Evolutionary conservation across 2,113 vertebrate genomes (phyloP).

Genomic region (Psilopsiagon aurifrons): DNA sequence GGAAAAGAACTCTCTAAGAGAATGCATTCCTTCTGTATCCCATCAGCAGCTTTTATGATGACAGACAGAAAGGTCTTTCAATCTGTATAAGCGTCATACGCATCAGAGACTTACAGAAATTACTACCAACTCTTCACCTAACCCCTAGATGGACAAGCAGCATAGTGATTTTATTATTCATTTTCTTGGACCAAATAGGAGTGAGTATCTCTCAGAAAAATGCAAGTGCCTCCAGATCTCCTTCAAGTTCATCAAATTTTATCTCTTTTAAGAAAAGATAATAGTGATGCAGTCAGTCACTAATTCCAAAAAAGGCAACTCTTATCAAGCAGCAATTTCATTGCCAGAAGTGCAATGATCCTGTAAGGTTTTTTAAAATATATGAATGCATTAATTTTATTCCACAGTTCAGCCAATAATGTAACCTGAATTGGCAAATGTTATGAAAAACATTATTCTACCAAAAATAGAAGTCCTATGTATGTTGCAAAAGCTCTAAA

Average conservation of each 20-base stretch:
- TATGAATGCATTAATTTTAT: background rate
- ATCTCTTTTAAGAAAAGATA: background rate
- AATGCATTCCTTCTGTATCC: background rate
- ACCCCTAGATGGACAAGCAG: background rate
- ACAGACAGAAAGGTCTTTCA: background rate
- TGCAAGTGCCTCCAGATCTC: background rate
- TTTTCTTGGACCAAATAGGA: constrained; percentile 17
- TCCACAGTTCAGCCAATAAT: background rate
- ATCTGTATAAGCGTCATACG: background rate
- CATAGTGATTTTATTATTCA: constrained; percentile 7
- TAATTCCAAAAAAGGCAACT: background rate
- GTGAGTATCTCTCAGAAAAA: background rate
- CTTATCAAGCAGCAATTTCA: background rate
- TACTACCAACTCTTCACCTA: background rate
- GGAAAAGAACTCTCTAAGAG: background rate
- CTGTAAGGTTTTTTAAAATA: background rate
- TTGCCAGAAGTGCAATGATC: background rate
- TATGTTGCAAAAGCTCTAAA: background rate
- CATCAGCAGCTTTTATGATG: constrained; percentile 9
- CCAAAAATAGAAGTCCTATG: background rate
- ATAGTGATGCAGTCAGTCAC: background rate
- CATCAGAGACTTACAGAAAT: constrained; percentile 11
- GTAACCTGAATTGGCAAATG: background rate
- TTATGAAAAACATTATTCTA: background rate
- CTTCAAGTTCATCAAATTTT: constrained; percentile 36